A percentile compares a stretch with the other conserved stretches of the same genome.
phyloP scores from a whole-genome alignment of 92 coral and sea anemone genomes.

The Epizoanthus illoricatus region DNA sequence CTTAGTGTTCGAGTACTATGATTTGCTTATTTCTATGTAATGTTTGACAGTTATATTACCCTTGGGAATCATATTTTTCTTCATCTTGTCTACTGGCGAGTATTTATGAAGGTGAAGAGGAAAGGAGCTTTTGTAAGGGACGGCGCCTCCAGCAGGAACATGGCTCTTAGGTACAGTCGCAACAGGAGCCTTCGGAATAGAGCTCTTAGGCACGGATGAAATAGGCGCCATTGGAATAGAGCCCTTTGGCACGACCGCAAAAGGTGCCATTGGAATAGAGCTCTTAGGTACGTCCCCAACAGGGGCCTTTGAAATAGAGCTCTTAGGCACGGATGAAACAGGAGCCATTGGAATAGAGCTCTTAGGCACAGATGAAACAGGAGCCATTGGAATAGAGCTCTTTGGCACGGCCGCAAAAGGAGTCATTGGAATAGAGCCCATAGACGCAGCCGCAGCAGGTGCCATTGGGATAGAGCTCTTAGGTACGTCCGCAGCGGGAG shows the following conservation, averaged over 20 bases:
- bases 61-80: conserved; percentile 51
- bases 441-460: conserved; percentile 10
- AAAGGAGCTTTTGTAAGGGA: conserved; percentile 69
- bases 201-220: not conserved
- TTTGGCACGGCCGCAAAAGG: conserved; percentile 17
- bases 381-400: not conserved
- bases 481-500: not conserved
- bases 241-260: not conserved
- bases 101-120: conserved; percentile 86
- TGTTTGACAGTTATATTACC: conserved; percentile 8
- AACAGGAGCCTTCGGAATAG: conserved; percentile 47
- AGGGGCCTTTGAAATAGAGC: not conserved
- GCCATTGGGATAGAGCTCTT: conserved; percentile 3
- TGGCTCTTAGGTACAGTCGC: conserved; percentile 46
- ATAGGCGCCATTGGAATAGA: not conserved
- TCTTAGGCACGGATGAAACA: conserved; percentile 7
- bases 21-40: not conserved
- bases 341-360: conserved; percentile 20
- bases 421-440: not conserved
- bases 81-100: conserved; percentile 71
- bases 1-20: conserved; percentile 1
- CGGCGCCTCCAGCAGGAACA: conserved; percentile 51
- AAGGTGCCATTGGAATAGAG: conserved; percentile 4
- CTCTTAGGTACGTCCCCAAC: conserved; percentile 4
- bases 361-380: not conserved